Evolutionary conservation across 2,888 invertebrate genomes (phyloP).

Genomic region (Andrena praecox): DNA sequence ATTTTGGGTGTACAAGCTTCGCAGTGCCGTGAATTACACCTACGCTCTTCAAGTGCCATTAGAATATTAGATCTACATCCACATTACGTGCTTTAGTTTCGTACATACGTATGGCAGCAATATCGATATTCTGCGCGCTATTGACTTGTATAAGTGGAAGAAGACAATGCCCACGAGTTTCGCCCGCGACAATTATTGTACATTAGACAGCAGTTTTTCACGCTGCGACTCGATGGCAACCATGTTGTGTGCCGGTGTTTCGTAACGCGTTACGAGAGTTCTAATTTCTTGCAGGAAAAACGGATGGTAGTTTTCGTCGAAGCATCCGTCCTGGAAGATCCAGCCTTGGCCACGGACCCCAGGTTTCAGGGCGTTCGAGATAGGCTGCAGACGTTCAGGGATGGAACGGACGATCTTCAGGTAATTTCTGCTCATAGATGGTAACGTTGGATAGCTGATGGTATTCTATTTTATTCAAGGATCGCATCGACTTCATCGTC

Average conservation of each 20-base stretch:
- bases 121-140: too few relatives aligned
- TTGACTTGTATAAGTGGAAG: too few relatives aligned
- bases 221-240: background rate
- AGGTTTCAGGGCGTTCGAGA: constrained; percentile 92
- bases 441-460: background rate
- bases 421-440: constrained; percentile 49
- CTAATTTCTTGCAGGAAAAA: constrained; percentile 90
- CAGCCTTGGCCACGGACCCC: constrained; percentile 90
- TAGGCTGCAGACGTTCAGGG: constrained; percentile 93
- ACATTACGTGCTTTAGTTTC: background rate
- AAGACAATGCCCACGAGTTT: too few relatives aligned
- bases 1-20: too few relatives aligned
- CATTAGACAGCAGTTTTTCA: background rate
- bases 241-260: background rate
- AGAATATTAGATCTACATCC: constrained; percentile 14
- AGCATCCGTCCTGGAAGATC: constrained; percentile 95
- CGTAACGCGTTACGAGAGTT: background rate
- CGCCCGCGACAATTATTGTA: too few relatives aligned
- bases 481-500: constrained; percentile 98
- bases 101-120: too few relatives aligned
- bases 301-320: constrained; percentile 98
- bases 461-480: constrained; percentile 84
- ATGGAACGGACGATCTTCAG: constrained; percentile 96
- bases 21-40: background rate
- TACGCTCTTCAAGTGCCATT: constrained; percentile 3